phyloP scores from a whole-genome alignment of 2,113 vertebrate genomes.

The Calypte anna region DNA sequence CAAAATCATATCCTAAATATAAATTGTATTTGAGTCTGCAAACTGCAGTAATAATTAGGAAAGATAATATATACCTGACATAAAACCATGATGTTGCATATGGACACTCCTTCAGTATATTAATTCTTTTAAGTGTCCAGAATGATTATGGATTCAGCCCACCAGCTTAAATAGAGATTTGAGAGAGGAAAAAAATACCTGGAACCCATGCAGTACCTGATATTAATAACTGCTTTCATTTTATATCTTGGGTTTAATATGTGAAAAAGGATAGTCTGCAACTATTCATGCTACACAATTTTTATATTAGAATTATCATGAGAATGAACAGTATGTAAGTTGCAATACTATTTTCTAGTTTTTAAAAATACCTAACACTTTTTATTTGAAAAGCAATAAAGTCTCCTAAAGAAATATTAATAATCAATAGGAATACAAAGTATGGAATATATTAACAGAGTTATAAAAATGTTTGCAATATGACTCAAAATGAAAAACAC shows the following conservation, averaged over 20 bases:
- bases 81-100: constrained; percentile 69
- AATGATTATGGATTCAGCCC: constrained; percentile 62
- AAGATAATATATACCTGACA: constrained; percentile 78
- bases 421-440: constrained; percentile 83
- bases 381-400: constrained; percentile 81
- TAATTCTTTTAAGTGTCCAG: constrained; percentile 73
- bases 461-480: constrained; percentile 80
- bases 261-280: constrained; percentile 46
- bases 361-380: constrained; percentile 70
- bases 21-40: constrained; percentile 78
- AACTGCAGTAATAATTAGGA: constrained; percentile 77
- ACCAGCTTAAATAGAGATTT: constrained; percentile 65
- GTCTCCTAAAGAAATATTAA: constrained; percentile 79
- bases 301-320: constrained; percentile 64
- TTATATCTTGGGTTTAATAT: constrained; percentile 63
- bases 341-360: constrained; percentile 58
- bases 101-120: constrained; percentile 70
- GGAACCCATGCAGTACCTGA: constrained; percentile 12
- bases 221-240: constrained; percentile 55
- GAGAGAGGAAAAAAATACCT: background rate
- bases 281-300: constrained; percentile 38
- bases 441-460: constrained; percentile 81
- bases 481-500: constrained; percentile 80
- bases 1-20: constrained; percentile 79
- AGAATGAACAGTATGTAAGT: constrained; percentile 65